Percentiles rank a stretch among this genome's conserved stretches.
Evolutionary conservation across 2,113 vertebrate genomes (phyloP).

Genomic region (Leptodactylus fuscus): DNA sequence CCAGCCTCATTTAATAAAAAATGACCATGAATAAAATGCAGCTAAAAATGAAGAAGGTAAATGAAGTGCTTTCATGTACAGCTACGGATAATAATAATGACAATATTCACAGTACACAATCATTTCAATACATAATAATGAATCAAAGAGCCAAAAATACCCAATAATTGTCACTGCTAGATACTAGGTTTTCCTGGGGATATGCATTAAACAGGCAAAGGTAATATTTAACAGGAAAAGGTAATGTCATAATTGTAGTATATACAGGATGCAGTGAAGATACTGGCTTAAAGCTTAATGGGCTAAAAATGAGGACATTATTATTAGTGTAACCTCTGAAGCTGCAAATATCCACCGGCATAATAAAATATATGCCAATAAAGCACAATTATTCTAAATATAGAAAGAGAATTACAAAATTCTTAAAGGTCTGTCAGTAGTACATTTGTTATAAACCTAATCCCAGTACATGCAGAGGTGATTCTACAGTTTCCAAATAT

Average conservation of each 20-base stretch:
- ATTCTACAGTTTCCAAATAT: no score
- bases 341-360: background rate
- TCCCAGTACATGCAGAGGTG: no score
- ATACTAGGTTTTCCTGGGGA: background rate
- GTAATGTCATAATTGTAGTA: background rate
- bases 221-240: background rate
- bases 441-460: no score
- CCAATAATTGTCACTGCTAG: conserved; percentile 2
- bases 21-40: no score
- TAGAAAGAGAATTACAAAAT: no score
- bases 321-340: background rate
- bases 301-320: background rate
- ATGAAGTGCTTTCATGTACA: background rate
- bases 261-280: background rate
- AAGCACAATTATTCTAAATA: background rate
- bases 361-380: no score
- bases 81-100: background rate
- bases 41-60: conserved; percentile 1
- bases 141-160: background rate
- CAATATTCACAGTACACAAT: conserved; percentile 19
- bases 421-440: no score
- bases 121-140: background rate
- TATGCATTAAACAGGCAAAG: background rate
- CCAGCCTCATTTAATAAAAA: no score
- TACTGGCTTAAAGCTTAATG: background rate